A percentile compares a stretch with the other conserved stretches of the same genome.
Conservation (phyloP, 2,888 invertebrate genomes). For the Esperia sulphurella region DNA sequence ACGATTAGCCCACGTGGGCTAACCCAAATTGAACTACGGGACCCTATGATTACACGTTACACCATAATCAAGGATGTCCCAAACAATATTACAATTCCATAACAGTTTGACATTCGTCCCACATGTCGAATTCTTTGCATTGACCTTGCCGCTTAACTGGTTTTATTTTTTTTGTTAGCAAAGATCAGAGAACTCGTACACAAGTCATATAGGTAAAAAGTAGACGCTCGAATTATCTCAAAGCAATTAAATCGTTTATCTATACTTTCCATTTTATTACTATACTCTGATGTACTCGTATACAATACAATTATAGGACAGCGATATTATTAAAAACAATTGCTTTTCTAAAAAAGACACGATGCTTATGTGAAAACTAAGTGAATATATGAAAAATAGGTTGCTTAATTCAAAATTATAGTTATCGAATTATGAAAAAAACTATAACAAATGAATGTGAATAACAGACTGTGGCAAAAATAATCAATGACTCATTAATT, state of each 20-base stretch:
- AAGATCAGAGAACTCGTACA: conserved; percentile 18
- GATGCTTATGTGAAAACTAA: too few relatives aligned
- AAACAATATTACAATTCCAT: conserved; percentile 12
- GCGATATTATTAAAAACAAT: too few relatives aligned
- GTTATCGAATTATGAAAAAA: too few relatives aligned
- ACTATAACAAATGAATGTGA: too few relatives aligned
- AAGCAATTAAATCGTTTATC: not conserved
- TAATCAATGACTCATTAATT: too few relatives aligned
- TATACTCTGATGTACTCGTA: too few relatives aligned
- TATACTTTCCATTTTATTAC: too few relatives aligned
- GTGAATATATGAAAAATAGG: too few relatives aligned
- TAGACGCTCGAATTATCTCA: not conserved
- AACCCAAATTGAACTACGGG: conserved; percentile 1
- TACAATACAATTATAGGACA: too few relatives aligned
- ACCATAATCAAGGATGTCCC: conserved; percentile 9
- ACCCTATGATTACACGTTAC: conserved; percentile 10
- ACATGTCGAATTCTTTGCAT: conserved; percentile 33
- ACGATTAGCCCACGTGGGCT: not conserved
- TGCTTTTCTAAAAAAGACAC: too few relatives aligned
- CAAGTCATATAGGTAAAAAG: not conserved
- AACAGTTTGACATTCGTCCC: conserved; percentile 23
- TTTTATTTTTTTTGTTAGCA: conserved; percentile 18
- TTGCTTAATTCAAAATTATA: too few relatives aligned
- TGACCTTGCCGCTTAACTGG: conserved; percentile 33
- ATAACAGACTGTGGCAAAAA: too few relatives aligned